Percentiles rank a stretch among this genome's conserved stretches.
Conservation (phyloP, 2,113 vertebrate genomes). For the human (Homo sapiens) region GRCh38 chr4:76778501-76779000, state of each 20-base stretch:
- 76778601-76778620: background rate
- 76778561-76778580: background rate
- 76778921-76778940: slow-evolving; percentile 89
- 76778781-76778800: slow-evolving; percentile 40
- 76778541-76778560: background rate
- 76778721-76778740: background rate
- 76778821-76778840: slow-evolving; percentile 93
- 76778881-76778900: slow-evolving; percentile 93
- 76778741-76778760: background rate
- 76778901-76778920: slow-evolving; percentile 88
- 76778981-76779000: slow-evolving; percentile 94
- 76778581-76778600: background rate
- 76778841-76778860: slow-evolving; percentile 94
- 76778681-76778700: background rate
- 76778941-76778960: slow-evolving; percentile 92
- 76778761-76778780: fast-evolving
- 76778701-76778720: fast-evolving
- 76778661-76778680: background rate
- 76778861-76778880: slow-evolving; percentile 97
- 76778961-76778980: slow-evolving; percentile 91
- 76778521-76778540: background rate
- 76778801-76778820: slow-evolving; percentile 88
- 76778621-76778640: background rate
- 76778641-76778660: background rate
- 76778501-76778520: background rate